A percentile compares a stretch with the other conserved stretches of the same genome.
Evolutionary conservation across 2,113 vertebrate species (phyloP).

Genomic region (Polypterus senegalus): DNA sequence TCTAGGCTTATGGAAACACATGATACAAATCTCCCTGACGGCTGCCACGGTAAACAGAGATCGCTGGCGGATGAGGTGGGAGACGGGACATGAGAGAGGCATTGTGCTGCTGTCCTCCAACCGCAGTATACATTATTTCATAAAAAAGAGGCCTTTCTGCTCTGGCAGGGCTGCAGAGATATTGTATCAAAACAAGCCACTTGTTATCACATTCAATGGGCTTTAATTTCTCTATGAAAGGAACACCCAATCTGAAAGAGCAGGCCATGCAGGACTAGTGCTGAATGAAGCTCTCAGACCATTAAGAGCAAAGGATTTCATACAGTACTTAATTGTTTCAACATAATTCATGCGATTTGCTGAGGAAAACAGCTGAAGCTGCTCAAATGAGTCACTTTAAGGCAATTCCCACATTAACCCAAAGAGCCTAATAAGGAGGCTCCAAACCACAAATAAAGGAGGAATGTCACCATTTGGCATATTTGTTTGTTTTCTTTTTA

Average conservation of each 20-base stretch:
- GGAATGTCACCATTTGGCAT: neutral
- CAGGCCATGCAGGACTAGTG: neutral
- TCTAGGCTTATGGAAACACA: too few relatives aligned
- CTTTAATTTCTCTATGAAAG: slow-evolving; percentile 16
- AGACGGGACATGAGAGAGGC: slow-evolving; percentile 11
- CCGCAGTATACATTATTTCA: slow-evolving; percentile 14
- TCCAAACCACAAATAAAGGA: neutral
- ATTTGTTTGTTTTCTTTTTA: too few relatives aligned
- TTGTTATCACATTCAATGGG: slow-evolving; percentile 15
- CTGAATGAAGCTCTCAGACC: slow-evolving; percentile 21
- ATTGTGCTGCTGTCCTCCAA: slow-evolving; percentile 14
- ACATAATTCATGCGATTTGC: slow-evolving; percentile 16
- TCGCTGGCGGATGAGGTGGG: slow-evolving; percentile 10
- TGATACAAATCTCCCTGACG: neutral
- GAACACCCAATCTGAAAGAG: slow-evolving; percentile 11
- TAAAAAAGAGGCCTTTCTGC: slow-evolving; percentile 2
- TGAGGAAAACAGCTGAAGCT: slow-evolving; percentile 5
- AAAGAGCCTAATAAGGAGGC: neutral
- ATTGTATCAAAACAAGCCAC: slow-evolving; percentile 14
- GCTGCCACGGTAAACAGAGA: slow-evolving; percentile 12
- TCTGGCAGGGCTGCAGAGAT: slow-evolving; percentile 10
- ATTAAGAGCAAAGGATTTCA: slow-evolving; percentile 9
- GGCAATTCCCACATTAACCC: slow-evolving; percentile 5
- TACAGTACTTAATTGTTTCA: slow-evolving; percentile 12
- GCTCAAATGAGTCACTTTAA: neutral